phyloP scores from a whole-genome alignment of 2,797 vertebrate species.

The Channa striata region DNA sequence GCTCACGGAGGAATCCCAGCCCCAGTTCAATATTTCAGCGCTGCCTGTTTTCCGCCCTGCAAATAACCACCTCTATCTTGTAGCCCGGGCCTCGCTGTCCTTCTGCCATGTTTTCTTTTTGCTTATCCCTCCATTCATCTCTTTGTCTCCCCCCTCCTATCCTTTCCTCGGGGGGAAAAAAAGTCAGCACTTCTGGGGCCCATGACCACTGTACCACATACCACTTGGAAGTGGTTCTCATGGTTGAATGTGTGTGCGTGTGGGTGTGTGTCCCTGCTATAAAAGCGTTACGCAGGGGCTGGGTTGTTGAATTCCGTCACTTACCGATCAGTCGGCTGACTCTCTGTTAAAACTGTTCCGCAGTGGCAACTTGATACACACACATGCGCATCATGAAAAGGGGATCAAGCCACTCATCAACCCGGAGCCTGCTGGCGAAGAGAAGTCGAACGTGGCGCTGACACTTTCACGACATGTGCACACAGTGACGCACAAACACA shows the following conservation, averaged over 20 bases:
- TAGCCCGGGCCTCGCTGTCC: conserved; percentile 30
- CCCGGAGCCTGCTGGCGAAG: conserved; percentile 40
- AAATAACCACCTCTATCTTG: conserved; percentile 48
- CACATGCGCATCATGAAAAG: conserved; percentile 19
- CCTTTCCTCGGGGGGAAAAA: conserved; percentile 21
- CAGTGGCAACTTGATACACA: conserved; percentile 46
- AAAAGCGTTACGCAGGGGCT: conserved; percentile 42
- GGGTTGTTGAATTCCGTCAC: conserved; percentile 54
- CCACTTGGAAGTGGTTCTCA: conserved; percentile 15
- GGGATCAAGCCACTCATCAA: conserved; percentile 52
- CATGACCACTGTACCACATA: conserved; percentile 29
- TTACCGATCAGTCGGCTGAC: conserved; percentile 49
- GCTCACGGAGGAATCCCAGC: conserved; percentile 35
- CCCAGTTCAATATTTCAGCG: conserved; percentile 49
- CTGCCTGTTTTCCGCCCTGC: conserved; percentile 41
- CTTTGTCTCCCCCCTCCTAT: background rate
- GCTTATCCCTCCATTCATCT: conserved; percentile 33
- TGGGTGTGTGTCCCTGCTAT: conserved; percentile 30
- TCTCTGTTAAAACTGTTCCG: conserved; percentile 41
- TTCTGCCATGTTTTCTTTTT: conserved; percentile 35
- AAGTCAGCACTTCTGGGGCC: conserved; percentile 25
- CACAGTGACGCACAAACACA: conserved; percentile 28
- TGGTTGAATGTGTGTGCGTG: conserved; percentile 22
- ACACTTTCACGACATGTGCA: conserved; percentile 51
- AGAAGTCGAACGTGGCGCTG: conserved; percentile 55